Evolutionary conservation across 2,113 vertebrate genomes (phyloP).

Genomic region (Nibea coibor): DNA sequence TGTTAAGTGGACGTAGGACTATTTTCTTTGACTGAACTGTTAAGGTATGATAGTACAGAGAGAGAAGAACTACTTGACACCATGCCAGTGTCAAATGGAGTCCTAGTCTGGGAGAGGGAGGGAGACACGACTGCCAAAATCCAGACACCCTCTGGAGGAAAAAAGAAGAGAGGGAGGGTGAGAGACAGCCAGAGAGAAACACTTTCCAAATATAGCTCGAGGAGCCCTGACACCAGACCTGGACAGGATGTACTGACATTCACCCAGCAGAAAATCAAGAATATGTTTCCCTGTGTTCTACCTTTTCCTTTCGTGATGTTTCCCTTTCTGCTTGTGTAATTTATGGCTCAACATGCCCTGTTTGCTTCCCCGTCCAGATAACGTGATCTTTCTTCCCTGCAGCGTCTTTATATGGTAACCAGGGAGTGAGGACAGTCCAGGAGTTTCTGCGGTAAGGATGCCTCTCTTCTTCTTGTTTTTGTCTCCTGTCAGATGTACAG

Average conservation of each 20-base stretch:
- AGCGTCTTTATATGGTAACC: conserved; percentile 79
- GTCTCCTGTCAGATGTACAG: not conserved
- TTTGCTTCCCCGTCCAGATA: conserved; percentile 19
- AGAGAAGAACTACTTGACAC: conserved; percentile 51
- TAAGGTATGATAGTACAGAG: not conserved
- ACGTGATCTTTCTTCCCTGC: conserved; percentile 52
- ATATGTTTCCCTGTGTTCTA: conserved; percentile 14
- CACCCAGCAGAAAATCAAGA: not conserved
- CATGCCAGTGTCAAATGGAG: conserved; percentile 61
- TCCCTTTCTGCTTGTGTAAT: conserved; percentile 4
- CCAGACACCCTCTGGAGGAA: conserved; percentile 37
- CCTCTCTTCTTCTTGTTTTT: conserved; percentile 8
- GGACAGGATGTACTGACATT: conserved; percentile 47
- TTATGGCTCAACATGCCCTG: not conserved
- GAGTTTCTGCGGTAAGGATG: conserved; percentile 83
- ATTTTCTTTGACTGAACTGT: not conserved
- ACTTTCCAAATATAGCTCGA: conserved; percentile 76
- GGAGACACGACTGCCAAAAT: conserved; percentile 47
- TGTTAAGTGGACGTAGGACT: not conserved
- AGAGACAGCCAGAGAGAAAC: conserved; percentile 36
- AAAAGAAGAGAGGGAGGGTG: not conserved
- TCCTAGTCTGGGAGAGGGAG: conserved; percentile 35
- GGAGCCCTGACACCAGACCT: conserved; percentile 21
- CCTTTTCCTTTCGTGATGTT: not conserved
- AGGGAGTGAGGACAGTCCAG: conserved; percentile 77